Percentiles rank a stretch among this genome's conserved stretches.
These are phyloP conservation scores for Drosophila kuntzei DNA, from an alignment of 2,888 invertebrate genomes.

Conservation along the genomic window DNA sequence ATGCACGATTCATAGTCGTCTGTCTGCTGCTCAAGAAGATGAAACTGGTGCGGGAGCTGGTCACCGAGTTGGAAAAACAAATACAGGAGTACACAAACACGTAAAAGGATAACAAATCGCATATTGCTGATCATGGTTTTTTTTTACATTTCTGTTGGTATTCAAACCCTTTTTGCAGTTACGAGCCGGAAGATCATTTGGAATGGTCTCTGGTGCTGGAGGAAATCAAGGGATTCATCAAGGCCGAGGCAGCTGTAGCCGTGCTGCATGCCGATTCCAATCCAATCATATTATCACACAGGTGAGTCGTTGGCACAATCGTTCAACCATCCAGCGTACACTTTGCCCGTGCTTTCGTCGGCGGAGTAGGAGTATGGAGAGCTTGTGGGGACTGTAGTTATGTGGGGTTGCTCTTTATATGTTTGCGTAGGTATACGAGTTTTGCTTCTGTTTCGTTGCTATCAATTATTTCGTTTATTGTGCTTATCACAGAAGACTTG, in stretches of 20 bases:
- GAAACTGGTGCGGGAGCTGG: constrained; percentile 95
- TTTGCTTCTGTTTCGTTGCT: constrained; percentile 76
- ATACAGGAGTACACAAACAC: constrained; percentile 97
- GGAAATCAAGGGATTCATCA: constrained; percentile 97
- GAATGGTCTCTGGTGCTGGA: constrained; percentile 98
- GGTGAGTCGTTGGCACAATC: constrained; percentile 86
- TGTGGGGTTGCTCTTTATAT: constrained; percentile 37
- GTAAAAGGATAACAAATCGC: constrained; percentile 67
- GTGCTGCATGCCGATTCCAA: constrained; percentile 95
- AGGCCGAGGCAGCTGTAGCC: constrained; percentile 95
- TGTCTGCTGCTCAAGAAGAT: constrained; percentile 96
- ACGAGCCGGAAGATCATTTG: constrained; percentile 98
- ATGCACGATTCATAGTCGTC: constrained; percentile 98
- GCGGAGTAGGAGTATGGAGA: constrained; percentile 82
- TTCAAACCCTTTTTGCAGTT: constrained; percentile 84
- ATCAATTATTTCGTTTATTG: constrained; percentile 72
- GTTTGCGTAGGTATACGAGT: constrained; percentile 77
- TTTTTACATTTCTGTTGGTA: constrained; percentile 12
- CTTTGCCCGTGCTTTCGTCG: constrained; percentile 86
- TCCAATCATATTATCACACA: constrained; percentile 94
- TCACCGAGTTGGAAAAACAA: constrained; percentile 96
- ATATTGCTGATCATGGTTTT: constrained; percentile 29
- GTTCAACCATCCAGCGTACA: constrained; percentile 53
- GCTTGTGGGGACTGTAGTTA: constrained; percentile 70
- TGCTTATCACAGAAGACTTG: constrained; percentile 85